Evolutionary conservation across 2,113 vertebrate genomes (phyloP).

Genomic region (Trematocara marginatum): DNA sequence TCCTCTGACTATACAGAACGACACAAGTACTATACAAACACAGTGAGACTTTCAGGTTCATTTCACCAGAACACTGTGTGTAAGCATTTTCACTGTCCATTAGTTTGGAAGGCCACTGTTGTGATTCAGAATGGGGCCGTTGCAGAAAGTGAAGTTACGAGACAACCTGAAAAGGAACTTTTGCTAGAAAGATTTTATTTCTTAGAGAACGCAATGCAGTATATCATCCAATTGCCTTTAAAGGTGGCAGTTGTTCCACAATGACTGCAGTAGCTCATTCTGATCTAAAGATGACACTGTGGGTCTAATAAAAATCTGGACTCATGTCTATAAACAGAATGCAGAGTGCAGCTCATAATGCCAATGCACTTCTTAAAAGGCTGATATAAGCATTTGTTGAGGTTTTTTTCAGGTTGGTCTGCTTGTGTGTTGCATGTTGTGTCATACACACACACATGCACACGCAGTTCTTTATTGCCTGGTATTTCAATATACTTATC

Average conservation of each 20-base stretch:
- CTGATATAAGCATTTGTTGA: neutral
- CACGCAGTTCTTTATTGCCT: conserved; percentile 12
- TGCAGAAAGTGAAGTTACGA: neutral
- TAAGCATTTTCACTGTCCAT: neutral
- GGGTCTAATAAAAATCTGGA: neutral
- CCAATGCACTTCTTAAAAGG: neutral
- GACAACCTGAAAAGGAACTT: neutral
- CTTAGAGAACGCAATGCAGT: neutral
- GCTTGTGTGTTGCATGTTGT: neutral
- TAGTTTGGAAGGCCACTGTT: neutral
- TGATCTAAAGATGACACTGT: neutral
- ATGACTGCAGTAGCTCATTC: neutral
- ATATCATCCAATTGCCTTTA: neutral
- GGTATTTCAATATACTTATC: conserved; percentile 15
- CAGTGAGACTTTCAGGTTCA: neutral
- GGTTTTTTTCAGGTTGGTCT: neutral
- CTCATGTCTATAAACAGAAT: neutral
- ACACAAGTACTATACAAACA: neutral
- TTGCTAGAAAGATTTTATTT: neutral
- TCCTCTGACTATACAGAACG: neutral
- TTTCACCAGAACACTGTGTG: neutral
- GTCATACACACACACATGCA: neutral
- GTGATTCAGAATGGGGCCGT: neutral
- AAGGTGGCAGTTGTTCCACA: neutral
- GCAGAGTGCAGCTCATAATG: neutral